These are phyloP conservation scores for Columba livia DNA, from an alignment of 2,113 vertebrate genomes.

Conservation along the genomic window DNA sequence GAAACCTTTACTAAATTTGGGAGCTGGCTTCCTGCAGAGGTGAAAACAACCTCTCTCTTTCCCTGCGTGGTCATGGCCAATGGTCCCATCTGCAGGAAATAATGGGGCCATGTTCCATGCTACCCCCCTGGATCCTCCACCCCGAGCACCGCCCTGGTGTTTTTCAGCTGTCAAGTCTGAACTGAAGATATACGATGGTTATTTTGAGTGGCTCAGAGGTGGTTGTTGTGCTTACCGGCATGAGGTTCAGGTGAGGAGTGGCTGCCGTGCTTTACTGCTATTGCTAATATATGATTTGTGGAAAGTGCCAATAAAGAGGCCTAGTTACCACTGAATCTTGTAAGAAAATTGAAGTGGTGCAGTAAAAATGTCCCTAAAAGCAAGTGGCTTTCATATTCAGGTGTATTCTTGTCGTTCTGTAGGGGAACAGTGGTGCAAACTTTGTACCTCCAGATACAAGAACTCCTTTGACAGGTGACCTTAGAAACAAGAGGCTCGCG, in stretches of 20 bases:
- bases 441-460: neutral
- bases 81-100: neutral
- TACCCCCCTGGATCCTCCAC: neutral
- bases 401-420: neutral
- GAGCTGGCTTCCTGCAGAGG: neutral
- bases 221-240: neutral
- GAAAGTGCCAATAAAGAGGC: neutral
- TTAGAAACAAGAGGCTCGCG: neutral
- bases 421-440: neutral
- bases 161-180: neutral
- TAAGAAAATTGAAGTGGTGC: neutral
- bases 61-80: neutral
- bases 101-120: neutral
- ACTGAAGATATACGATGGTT: neutral
- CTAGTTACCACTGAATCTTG: neutral
- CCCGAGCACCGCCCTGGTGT: neutral
- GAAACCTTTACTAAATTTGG: neutral
- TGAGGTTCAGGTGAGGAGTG: neutral
- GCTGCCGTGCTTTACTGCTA: neutral
- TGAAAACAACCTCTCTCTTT: neutral
- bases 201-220: neutral
- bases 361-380: neutral
- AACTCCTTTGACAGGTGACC: neutral
- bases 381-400: neutral
- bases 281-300: neutral